Evolutionary conservation across 2,888 invertebrate genomes (phyloP).

Genomic region (Papilio protenor): DNA sequence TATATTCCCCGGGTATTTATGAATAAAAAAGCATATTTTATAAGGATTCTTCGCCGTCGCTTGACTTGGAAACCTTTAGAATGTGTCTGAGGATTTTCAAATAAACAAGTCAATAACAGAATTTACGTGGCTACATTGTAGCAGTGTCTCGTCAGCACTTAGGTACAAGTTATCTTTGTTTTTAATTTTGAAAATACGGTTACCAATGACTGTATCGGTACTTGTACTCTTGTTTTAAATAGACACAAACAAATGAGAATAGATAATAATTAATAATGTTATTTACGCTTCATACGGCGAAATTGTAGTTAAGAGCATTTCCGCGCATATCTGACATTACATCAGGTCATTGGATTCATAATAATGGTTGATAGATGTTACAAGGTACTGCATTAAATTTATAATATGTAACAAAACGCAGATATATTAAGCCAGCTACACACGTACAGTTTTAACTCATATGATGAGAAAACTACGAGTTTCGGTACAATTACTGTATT

Average conservation of each 20-base stretch:
- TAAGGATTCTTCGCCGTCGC: conserved; percentile 6
- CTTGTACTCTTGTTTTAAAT: no score
- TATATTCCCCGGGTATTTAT: background rate
- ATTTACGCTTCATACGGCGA: background rate
- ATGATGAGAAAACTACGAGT: background rate
- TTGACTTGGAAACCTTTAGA: conserved; percentile 8
- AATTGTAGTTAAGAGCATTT: background rate
- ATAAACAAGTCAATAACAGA: conserved; percentile 6
- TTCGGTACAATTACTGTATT: background rate
- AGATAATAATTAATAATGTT: no score
- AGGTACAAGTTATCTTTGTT: background rate
- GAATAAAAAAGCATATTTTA: background rate
- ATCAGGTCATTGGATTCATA: background rate
- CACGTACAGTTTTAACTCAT: background rate
- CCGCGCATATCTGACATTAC: background rate
- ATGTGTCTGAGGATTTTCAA: conserved; percentile 2
- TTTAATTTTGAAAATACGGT: background rate
- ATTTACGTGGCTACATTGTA: background rate
- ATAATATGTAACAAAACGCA: background rate
- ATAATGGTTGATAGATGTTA: background rate
- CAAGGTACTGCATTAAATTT: background rate
- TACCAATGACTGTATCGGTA: no score
- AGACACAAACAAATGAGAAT: no score
- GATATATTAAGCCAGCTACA: background rate
- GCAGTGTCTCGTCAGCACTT: background rate